Evolutionary conservation across 2,888 invertebrate species (phyloP).

Genomic region (Spilosoma lubricipeda): DNA sequence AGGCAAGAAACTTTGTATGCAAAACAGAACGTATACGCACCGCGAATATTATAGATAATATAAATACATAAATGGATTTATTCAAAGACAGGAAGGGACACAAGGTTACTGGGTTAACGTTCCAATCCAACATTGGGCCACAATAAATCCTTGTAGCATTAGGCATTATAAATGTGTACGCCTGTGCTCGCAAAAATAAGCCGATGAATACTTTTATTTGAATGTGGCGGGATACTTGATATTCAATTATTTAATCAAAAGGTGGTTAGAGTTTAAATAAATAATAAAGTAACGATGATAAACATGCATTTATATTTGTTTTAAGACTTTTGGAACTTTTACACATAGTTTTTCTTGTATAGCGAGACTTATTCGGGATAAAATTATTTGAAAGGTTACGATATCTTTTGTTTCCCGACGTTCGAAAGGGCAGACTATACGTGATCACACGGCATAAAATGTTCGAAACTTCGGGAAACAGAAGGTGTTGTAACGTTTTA

Average conservation of each 20-base stretch:
- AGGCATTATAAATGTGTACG: constrained; percentile 19
- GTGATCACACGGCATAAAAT: too few relatives aligned
- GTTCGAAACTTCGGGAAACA: too few relatives aligned
- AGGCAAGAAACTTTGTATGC: constrained; percentile 28
- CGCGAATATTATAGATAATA: constrained; percentile 15
- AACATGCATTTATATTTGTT: not conserved
- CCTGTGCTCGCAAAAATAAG: constrained; percentile 8
- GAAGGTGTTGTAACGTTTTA: too few relatives aligned
- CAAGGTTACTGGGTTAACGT: constrained; percentile 24
- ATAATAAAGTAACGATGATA: not conserved
- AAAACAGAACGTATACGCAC: constrained; percentile 27
- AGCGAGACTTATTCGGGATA: too few relatives aligned
- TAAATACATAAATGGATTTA: not conserved
- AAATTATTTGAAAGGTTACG: too few relatives aligned
- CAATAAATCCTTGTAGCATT: constrained; percentile 12
- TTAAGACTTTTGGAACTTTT: too few relatives aligned
- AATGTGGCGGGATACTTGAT: not conserved
- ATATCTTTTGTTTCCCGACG: too few relatives aligned
- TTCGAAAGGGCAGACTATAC: too few relatives aligned
- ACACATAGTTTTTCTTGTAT: too few relatives aligned
- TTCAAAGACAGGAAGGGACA: constrained; percentile 19
- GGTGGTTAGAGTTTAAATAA: not conserved
- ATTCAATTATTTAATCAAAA: not conserved
- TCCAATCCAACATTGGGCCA: constrained; percentile 17
- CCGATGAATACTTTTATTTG: not conserved